Evolutionary conservation across 2,888 invertebrate genomes (phyloP).

Genomic region (Mesorhabditis spiculigera): DNA sequence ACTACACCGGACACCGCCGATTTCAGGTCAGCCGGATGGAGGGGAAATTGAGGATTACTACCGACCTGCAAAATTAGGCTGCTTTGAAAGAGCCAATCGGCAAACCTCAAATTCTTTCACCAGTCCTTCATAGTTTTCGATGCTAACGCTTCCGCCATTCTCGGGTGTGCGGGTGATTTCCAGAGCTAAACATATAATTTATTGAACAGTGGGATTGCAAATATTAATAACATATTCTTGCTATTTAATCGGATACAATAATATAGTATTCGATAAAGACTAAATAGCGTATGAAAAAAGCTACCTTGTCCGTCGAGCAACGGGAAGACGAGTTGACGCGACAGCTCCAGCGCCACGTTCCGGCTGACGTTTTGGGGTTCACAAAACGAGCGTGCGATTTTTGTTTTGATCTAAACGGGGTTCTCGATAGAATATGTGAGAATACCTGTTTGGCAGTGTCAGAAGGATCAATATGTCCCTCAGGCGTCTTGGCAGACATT

Average conservation of each 20-base stretch:
- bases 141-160: slow-evolving; percentile 77
- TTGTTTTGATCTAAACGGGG: slow-evolving; percentile 30
- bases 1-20: slow-evolving; percentile 77
- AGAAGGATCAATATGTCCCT: slow-evolving; percentile 46
- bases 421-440: too few relatives aligned
- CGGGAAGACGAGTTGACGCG: slow-evolving; percentile 43
- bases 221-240: background rate
- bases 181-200: slow-evolving; percentile 20
- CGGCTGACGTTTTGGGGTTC: slow-evolving; percentile 50
- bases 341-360: slow-evolving; percentile 50
- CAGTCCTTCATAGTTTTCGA: slow-evolving; percentile 72
- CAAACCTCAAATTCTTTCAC: slow-evolving; percentile 76
- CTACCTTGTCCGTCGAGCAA: slow-evolving; percentile 14
- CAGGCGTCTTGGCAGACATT: slow-evolving; percentile 38
- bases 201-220: slow-evolving; percentile 10
- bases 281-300: background rate
- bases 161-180: slow-evolving; percentile 62
- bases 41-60: slow-evolving; percentile 40
- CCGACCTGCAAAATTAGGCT: slow-evolving; percentile 15
- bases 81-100: slow-evolving; percentile 59
- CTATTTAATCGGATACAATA: background rate
- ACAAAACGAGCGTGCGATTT: slow-evolving; percentile 51
- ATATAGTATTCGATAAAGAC: background rate
- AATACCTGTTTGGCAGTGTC: slow-evolving; percentile 47
- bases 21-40: slow-evolving; percentile 93